Evolutionary conservation across 1,140 invertebrate species (phyloP), one percentile per base, ranked within the genome.

Genomic region (Bombyx mandarina): DNA sequence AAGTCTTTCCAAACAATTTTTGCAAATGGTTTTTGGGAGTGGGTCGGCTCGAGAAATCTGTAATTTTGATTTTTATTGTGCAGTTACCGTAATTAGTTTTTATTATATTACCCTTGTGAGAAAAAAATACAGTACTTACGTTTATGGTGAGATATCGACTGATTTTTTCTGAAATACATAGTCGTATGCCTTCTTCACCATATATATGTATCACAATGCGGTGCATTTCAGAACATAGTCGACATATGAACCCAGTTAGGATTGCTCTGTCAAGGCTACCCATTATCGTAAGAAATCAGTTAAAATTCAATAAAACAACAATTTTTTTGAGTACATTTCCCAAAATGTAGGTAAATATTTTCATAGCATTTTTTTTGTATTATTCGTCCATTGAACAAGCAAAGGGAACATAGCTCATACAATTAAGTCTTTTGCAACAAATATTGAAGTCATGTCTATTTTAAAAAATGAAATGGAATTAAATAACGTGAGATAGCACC

Each of bases 221-320:
- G 78, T 93, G 93, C 92, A 94, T 93, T 89, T 93, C 93, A 51
- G 93, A 93, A 85, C 93, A 94, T 44, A 94, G 90, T 78, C 93
- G 90, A 85, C 93, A 94, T 75, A 94, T 92, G 86, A 94, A 94
- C 65, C 93, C 93, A 43, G 93, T 93, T 64, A 94, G 90, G 67
- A 93, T 89, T 58, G 91, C 93, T 88, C 91, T 92, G 71, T 94
- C 93, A 61, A 93, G 90, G 71, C 93, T 94, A 54, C 93, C 93
- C 93, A 94, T 94, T 43, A 45, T 56, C 8, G 7, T 45, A 54
- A 3, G 8, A 12, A 12, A 56, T 7, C 48, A 22, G 35, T 55
- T 10, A n/a, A 9, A 45, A 49, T 42, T 49, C 5, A 26, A 10
- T 50, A 43, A 49, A 7, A 45, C 8, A 51, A 54, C 46, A 50